Evolutionary conservation across 2,888 invertebrate genomes (phyloP), one percentile per base, ranked within the genome.

Genomic region (Pristionchus exspectatus): DNA sequence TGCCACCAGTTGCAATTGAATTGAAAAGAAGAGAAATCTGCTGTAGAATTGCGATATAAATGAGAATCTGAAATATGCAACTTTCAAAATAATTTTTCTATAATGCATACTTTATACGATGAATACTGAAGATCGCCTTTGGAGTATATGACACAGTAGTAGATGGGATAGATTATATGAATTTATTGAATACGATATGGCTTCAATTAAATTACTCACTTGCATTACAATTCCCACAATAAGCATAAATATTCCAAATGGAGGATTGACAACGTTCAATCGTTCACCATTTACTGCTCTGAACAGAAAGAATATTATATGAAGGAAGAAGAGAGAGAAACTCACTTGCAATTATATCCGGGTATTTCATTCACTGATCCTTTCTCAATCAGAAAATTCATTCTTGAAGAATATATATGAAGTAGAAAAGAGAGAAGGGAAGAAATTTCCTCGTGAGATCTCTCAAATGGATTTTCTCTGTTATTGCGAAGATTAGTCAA

Each of bases 191-290:
- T 33, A 14, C 12, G 14, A 9, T 3, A 21, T 72, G 16, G n/a
- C 0, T 30, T 30, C 7, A 5, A 18, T 7, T 18, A 0, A 74
- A 18, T 16, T 33, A 74, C 74, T 9, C 3, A 74, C 74, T 38
- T 74, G 74, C 74, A 74, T 74, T 33, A 74, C 74, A 18, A 74
- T 74, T 33, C 74, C 74, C 74, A 74, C 74, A 18, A 33, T 27
- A 2, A 74, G 7, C 74, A 74, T 33, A 12, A 74, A 74, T 74
- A 38, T 21, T 74, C 74, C 74, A 30, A 74, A 30, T 38, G 33
- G 30, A 38, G 38, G 38, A 38, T 74, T 74, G 24, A 14, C n/a
- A 18, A 38, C n/a, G 14, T 74, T 30, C 4, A 74, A 18, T 74
- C 74, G 33, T 5, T n/a, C 18, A 0, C 74, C 33, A 30, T 74